Evolutionary conservation across 2,888 invertebrate genomes (phyloP).

Genomic region (Xestia rhomboidea): DNA sequence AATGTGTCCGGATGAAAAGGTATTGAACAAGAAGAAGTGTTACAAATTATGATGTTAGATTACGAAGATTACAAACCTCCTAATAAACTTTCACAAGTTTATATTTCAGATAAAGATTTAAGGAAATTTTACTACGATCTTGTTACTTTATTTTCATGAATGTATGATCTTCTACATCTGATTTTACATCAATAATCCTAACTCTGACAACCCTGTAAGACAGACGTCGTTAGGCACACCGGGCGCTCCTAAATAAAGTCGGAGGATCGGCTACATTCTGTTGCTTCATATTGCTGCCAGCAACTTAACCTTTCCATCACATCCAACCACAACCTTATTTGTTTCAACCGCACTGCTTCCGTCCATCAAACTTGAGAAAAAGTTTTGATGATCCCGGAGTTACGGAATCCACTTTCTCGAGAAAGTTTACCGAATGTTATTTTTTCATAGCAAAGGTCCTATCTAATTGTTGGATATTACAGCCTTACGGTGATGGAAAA

Average conservation of each 20-base stretch:
- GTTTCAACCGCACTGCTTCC: conserved; percentile 17
- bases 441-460: neutral
- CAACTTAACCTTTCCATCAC: conserved; percentile 60
- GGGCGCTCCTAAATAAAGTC: conserved; percentile 68
- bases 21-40: neutral
- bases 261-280: conserved; percentile 59
- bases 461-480: neutral
- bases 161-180: neutral
- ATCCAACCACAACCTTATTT: conserved; percentile 48
- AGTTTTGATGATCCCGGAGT: neutral
- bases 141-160: neutral
- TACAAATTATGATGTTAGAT: neutral
- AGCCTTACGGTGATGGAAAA: neutral
- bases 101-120: neutral
- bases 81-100: neutral
- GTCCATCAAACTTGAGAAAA: conserved; percentile 18
- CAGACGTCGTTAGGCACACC: conserved; percentile 67
- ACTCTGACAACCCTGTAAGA: conserved; percentile 54
- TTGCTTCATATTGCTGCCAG: conserved; percentile 60
- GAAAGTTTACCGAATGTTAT: neutral
- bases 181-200: neutral
- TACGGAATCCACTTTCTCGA: neutral
- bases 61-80: neutral
- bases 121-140: neutral
- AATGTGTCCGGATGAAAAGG: neutral